Evolutionary conservation across 2,113 vertebrate species (phyloP).

Genomic region (Apaloderma vittatum): DNA sequence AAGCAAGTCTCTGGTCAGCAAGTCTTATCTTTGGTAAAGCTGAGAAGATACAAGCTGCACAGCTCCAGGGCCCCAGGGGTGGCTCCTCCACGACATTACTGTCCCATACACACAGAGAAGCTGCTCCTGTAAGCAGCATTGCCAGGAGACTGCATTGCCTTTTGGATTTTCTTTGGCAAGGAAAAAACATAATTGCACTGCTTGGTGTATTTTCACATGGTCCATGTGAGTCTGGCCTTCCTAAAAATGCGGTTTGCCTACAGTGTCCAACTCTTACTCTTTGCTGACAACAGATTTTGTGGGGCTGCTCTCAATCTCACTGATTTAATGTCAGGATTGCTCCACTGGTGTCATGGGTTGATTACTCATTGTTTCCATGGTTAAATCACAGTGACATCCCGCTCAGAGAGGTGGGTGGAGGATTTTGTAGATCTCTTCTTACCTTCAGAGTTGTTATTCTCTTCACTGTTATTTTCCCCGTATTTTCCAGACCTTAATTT

Average conservation of each 20-base stretch:
- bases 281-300: not conserved
- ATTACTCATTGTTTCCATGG: not conserved
- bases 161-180: not conserved
- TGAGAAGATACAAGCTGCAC: not conserved
- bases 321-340: not conserved
- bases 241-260: not conserved
- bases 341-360: not conserved
- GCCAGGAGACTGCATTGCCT: not conserved
- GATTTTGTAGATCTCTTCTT: not conserved
- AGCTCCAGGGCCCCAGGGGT: fast-evolving
- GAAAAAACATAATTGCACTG: not conserved
- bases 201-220: not conserved
- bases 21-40: not conserved
- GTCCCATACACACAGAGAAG: not conserved
- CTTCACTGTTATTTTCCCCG: not conserved
- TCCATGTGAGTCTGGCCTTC: not conserved
- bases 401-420: not conserved
- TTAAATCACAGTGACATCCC: not conserved
- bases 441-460: not conserved
- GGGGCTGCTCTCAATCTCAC: not conserved
- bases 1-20: not conserved
- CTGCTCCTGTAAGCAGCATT: not conserved
- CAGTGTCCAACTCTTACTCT: not conserved
- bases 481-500: not conserved
- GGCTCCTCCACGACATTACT: not conserved